Base-by-base conservation (phyloP, 2,888 invertebrate genomes). In the Diloba caeruleocephala region DNA sequence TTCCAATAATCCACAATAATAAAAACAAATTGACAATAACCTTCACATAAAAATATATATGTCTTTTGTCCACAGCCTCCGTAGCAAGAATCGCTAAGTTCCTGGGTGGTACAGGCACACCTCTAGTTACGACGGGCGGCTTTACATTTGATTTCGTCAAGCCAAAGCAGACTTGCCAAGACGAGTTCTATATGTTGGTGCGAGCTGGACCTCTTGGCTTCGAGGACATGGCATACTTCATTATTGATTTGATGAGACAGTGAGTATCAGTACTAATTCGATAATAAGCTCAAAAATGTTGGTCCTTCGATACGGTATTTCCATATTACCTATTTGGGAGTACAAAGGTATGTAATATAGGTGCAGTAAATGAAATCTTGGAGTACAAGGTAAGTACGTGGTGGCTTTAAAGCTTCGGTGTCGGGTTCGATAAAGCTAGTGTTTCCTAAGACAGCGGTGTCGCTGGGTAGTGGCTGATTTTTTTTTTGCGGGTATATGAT, bases 1-100 rank as follows among this genome's bases (percentile, higher is more conserved):
- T n/a, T n/a, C n/a, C n/a, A n/a, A n/a, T n/a, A n/a, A n/a, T n/a
- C n/a, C n/a, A n/a, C n/a, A n/a, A n/a, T n/a, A n/a, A n/a, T n/a
- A n/a, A n/a, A n/a, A n/a, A n/a, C n/a, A n/a, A n/a, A n/a, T n/a
- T n/a, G n/a, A n/a, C n/a, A 21, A 21, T 21, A 21, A 21, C 7
- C 6, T 55, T n/a, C n/a, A n/a, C n/a, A n/a, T n/a, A n/a, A n/a
- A n/a, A n/a, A n/a, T n/a, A n/a, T n/a, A n/a, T n/a, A n/a, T n/a
- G n/a, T n/a, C 74, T 53, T 71, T 76, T 94, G 61, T 65, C 17
- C 92, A 36, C 92, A 98, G 98, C 98, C 10, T 96, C 96, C 4
- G 96, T 97, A 17, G 97, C 96, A 7, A 94, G 98, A 31, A 95
- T 97, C 55, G 95, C 96, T 17, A 97, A 97, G 85, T 97, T 96